Percentiles rank a stretch among this genome's conserved stretches.
These are phyloP conservation scores for Ochropacha duplaris DNA, from an alignment of 2,888 invertebrate species.

Conservation along the genomic window DNA sequence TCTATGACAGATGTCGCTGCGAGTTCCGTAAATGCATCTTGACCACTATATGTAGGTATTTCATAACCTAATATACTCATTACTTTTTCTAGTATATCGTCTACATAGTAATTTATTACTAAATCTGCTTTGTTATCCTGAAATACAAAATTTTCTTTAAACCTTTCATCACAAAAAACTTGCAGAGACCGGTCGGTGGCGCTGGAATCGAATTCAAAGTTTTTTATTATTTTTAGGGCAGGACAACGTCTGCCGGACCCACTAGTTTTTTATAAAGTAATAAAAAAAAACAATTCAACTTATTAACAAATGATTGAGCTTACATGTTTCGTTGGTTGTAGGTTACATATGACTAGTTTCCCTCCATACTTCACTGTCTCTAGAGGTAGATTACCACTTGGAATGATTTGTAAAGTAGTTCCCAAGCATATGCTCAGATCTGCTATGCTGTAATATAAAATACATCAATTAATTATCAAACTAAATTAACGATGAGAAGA, in stretches of 20 bases:
- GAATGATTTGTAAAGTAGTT: conserved; percentile 98
- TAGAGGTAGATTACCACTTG: conserved; percentile 96
- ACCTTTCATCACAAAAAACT: no score
- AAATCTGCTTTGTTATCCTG: conserved; percentile 96
- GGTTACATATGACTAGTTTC: conserved; percentile 95
- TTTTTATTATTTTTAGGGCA: no score
- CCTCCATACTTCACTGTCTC: conserved; percentile 93
- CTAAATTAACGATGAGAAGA: no score
- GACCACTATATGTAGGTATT: conserved; percentile 87
- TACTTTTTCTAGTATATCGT: conserved; percentile 89
- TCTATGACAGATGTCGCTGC: conserved; percentile 78
- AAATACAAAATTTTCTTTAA: conserved; percentile 45
- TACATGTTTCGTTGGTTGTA: conserved; percentile 99
- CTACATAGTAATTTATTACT: conserved; percentile 94
- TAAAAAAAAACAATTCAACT: background rate
- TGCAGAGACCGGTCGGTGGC: no score
- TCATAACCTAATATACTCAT: conserved; percentile 88
- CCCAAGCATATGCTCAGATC: conserved; percentile 97
- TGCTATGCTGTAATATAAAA: conserved; percentile 87
- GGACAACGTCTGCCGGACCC: no score
- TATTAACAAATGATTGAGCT: conserved; percentile 44
- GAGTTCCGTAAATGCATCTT: conserved; percentile 86
- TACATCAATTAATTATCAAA: no score
- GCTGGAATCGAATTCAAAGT: no score
- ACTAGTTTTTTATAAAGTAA: no score